These are phyloP conservation scores for Microcebus lehilahytsara DNA, from an alignment of 2,113 vertebrate species.

Conservation along the genomic window DNA sequence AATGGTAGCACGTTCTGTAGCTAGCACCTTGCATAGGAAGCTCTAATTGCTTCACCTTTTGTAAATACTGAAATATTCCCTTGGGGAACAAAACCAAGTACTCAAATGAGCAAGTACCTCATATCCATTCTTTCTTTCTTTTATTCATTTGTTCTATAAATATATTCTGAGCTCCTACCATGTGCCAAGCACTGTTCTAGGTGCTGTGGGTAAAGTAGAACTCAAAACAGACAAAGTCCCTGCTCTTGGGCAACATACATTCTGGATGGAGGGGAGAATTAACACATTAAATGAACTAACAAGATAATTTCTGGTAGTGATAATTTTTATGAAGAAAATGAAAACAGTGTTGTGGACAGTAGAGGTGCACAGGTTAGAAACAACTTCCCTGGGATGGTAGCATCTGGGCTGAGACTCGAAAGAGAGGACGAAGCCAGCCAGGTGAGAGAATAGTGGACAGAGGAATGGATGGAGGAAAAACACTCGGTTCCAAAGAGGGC, in stretches of 20 bases:
- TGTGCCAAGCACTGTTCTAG: not conserved
- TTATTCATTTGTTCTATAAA: not conserved
- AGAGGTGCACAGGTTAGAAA: not conserved
- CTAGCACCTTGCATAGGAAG: slow-evolving; percentile 7
- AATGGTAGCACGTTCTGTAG: not conserved
- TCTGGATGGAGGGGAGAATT: not conserved
- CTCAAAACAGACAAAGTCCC: not conserved
- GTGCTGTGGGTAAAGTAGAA: not conserved
- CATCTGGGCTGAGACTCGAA: not conserved
- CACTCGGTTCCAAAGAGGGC: not conserved
- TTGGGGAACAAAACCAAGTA: slow-evolving; percentile 12
- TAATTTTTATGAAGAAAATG: not conserved
- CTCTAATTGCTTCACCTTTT: slow-evolving; percentile 12
- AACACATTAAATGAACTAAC: not conserved
- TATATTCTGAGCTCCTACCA: not conserved
- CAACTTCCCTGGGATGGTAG: not conserved
- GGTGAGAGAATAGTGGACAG: not conserved
- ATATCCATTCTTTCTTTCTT: not conserved
- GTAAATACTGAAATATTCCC: slow-evolving; percentile 42
- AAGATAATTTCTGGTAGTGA: not conserved
- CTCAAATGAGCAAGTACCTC: not conserved
- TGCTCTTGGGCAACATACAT: not conserved
- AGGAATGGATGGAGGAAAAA: not conserved
- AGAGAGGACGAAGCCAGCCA: not conserved
- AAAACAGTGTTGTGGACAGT: not conserved